Percentiles rank a stretch among this genome's conserved stretches.
Evolutionary conservation across 1,140 invertebrate species (phyloP).

Genomic region (Anthonomus grandis): DNA sequence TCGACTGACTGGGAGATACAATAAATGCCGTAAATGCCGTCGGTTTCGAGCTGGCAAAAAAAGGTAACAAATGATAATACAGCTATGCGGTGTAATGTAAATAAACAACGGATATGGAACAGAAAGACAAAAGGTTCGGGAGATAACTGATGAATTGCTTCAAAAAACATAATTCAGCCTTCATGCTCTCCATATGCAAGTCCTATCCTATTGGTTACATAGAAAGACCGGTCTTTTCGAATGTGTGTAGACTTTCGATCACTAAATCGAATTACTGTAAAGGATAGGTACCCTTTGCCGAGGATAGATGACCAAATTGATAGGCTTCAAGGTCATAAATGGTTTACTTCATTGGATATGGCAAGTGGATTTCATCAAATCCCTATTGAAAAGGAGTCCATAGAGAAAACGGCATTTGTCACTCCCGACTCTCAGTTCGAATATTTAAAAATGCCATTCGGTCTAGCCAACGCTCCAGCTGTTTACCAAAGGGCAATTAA

Average conservation of each 20-base stretch:
- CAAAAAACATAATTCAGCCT: no score
- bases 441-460: slow-evolving; percentile 50
- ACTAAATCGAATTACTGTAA: slow-evolving; percentile 42
- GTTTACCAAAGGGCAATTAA: slow-evolving; percentile 49
- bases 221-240: slow-evolving; percentile 40
- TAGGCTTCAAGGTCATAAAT: slow-evolving; percentile 18
- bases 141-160: no score
- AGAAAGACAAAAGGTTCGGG: no score
- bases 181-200: slow-evolving; percentile 46
- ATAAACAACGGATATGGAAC: no score
- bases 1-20: no score
- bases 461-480: slow-evolving; percentile 47
- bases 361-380: slow-evolving; percentile 36
- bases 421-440: slow-evolving; percentile 48
- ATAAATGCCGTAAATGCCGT: no score
- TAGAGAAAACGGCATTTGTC: slow-evolving; percentile 38
- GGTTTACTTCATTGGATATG: slow-evolving; percentile 38
- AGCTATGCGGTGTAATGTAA: no score
- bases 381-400: slow-evolving; percentile 39
- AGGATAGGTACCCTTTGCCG: slow-evolving; percentile 49
- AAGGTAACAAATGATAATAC: no score
- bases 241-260: slow-evolving; percentile 46
- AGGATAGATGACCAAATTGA: slow-evolving; percentile 50
- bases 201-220: slow-evolving; percentile 42
- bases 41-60: no score